Evolutionary conservation across 2,888 invertebrate genomes (phyloP).

Genomic region (Urechis unicinctus): DNA sequence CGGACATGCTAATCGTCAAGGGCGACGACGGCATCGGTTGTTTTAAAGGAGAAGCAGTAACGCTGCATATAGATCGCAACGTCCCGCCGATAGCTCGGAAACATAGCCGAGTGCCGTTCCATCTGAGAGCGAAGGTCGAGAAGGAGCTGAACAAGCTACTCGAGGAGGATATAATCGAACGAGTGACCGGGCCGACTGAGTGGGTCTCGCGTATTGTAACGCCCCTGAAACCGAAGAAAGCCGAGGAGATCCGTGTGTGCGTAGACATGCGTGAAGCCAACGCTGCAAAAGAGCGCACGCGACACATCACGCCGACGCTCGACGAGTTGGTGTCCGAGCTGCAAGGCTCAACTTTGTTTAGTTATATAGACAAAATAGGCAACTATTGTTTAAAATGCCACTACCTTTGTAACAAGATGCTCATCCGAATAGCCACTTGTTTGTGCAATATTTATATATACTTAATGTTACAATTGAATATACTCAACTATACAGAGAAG

Average conservation of each 20-base stretch:
- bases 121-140: not conserved
- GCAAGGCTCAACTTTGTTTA: constrained; percentile 8
- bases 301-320: constrained; percentile 7
- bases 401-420: no score
- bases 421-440: no score
- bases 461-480: no score
- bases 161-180: constrained; percentile 6
- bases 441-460: no score
- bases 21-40: not conserved
- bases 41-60: not conserved
- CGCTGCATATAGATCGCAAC: not conserved
- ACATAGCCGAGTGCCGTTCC: not conserved
- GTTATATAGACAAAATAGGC: constrained; percentile 10
- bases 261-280: constrained; percentile 25
- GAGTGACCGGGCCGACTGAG: constrained; percentile 5
- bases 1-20: no score
- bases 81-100: not conserved
- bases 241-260: constrained; percentile 20
- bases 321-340: constrained; percentile 8
- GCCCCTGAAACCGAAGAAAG: constrained; percentile 9
- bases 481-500: no score
- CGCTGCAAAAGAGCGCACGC: constrained; percentile 16
- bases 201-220: constrained; percentile 10
- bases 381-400: no score
- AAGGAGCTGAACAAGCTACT: not conserved